A percentile compares a stretch with the other conserved stretches of the same genome.
These are phyloP conservation scores for Buceros bicornis DNA, from an alignment of 2,797 vertebrate species.

Conservation along the genomic window DNA sequence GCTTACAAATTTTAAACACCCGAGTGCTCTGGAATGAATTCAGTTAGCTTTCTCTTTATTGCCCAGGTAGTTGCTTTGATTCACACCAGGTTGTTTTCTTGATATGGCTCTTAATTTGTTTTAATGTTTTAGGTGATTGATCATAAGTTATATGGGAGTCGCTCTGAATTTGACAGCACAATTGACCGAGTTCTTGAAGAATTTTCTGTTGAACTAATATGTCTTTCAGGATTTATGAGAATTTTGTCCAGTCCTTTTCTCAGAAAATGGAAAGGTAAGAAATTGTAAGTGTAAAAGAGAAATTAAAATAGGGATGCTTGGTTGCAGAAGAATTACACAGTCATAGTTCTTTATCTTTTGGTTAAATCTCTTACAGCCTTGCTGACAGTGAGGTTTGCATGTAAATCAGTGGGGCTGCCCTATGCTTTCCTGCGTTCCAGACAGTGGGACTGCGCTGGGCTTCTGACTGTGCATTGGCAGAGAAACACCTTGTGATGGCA, in stretches of 20 bases:
- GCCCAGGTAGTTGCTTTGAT: not conserved
- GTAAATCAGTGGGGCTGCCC: not conserved
- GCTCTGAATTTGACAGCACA: conserved; percentile 89
- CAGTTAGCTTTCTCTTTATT: not conserved
- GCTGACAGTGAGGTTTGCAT: not conserved
- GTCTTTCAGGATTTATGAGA: conserved; percentile 90
- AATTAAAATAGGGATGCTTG: not conserved
- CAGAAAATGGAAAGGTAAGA: conserved; percentile 88
- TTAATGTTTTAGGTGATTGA: conserved; percentile 85
- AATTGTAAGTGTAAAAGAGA: not conserved
- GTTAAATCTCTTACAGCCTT: not conserved
- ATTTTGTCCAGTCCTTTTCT: conserved; percentile 87
- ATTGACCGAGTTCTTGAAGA: conserved; percentile 88
- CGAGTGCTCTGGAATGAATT: not conserved
- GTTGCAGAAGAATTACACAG: not conserved
- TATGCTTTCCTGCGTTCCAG: not conserved
- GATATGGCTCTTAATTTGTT: not conserved
- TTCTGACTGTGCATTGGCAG: not conserved
- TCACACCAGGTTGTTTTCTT: not conserved
- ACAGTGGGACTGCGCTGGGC: not conserved
- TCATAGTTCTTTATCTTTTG: not conserved
- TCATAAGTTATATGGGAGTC: conserved; percentile 90
- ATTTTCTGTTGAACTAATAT: conserved; percentile 87
- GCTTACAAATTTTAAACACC: not conserved
- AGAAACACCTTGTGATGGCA: not conserved